phyloP scores from a whole-genome alignment of 2,888 invertebrate genomes.

The Seira sanloemensis region DNA sequence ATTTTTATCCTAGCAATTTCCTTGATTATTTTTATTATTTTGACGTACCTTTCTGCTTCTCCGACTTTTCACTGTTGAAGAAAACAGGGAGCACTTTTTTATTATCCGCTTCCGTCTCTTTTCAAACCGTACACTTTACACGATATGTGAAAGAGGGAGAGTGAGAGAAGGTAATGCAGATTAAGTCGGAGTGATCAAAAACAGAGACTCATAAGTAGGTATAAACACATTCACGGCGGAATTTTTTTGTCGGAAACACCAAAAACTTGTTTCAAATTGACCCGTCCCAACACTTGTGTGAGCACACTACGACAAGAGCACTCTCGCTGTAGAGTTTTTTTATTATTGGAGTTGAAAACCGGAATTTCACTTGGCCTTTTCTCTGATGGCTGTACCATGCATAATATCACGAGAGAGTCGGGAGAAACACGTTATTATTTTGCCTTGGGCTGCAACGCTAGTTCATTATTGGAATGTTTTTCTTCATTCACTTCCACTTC shows the following conservation, averaged over 20 bases:
- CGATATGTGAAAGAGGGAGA: too few species aligned
- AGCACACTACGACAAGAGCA: background rate
- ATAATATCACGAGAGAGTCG: background rate
- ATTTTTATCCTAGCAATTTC: conserved; percentile 39
- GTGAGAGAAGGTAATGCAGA: background rate
- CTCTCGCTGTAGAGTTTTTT: conserved; percentile 4
- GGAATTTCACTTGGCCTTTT: background rate
- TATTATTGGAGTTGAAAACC: background rate
- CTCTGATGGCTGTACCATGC: conserved; percentile 26
- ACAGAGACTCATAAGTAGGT: background rate
- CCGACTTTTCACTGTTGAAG: conserved; percentile 9
- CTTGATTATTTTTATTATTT: conserved; percentile 54
- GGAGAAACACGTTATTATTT: background rate
- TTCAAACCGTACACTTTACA: background rate
- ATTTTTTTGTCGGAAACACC: background rate
- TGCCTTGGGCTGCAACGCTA: conserved; percentile 47
- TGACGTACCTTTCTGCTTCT: conserved; percentile 41
- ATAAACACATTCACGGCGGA: conserved; percentile 4
- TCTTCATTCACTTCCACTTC: conserved; percentile 38
- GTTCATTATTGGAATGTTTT: conserved; percentile 66
- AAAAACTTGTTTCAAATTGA: background rate
- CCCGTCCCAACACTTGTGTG: background rate
- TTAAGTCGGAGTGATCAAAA: background rate
- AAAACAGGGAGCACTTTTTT: background rate
- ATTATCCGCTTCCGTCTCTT: background rate